Evolutionary conservation across 2,888 invertebrate species (phyloP).

Genomic region (Aphrophora alni): DNA sequence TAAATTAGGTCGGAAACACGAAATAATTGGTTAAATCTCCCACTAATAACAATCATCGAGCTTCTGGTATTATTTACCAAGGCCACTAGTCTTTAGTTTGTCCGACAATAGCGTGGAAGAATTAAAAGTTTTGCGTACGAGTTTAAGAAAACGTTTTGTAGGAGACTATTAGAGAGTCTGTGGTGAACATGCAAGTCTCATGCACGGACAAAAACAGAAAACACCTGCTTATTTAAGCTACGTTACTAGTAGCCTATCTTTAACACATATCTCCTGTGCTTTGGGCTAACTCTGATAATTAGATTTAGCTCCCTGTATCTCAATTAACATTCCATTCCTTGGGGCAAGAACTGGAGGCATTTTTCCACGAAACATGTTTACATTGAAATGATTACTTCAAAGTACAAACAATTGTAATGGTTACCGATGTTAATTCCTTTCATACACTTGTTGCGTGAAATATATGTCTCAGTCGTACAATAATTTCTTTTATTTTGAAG

Average conservation of each 20-base stretch:
- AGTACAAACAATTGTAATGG: too few relatives aligned
- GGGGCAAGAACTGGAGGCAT: not conserved
- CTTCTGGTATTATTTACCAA: not conserved
- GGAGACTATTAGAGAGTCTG: not conserved
- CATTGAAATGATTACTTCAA: too few relatives aligned
- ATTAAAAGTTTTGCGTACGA: not conserved
- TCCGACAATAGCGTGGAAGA: not conserved
- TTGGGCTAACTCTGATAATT: not conserved
- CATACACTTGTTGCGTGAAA: too few relatives aligned
- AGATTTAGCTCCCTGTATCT: not conserved
- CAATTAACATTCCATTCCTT: not conserved
- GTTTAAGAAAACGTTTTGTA: not conserved
- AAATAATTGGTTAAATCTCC: slow-evolving; percentile 2
- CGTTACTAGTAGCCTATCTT: not conserved
- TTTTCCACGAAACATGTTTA: not conserved
- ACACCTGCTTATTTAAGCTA: not conserved
- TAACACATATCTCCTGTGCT: not conserved
- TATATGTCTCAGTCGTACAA: too few relatives aligned
- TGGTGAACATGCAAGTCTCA: not conserved
- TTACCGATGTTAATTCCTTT: too few relatives aligned
- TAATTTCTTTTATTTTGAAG: too few relatives aligned
- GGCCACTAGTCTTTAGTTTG: not conserved
- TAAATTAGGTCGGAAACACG: slow-evolving; percentile 6
- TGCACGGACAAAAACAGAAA: not conserved
- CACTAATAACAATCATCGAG: not conserved